These are phyloP conservation scores for Anniella stebbinsi DNA, from an alignment of 2,797 vertebrate species.

Conservation along the genomic window DNA sequence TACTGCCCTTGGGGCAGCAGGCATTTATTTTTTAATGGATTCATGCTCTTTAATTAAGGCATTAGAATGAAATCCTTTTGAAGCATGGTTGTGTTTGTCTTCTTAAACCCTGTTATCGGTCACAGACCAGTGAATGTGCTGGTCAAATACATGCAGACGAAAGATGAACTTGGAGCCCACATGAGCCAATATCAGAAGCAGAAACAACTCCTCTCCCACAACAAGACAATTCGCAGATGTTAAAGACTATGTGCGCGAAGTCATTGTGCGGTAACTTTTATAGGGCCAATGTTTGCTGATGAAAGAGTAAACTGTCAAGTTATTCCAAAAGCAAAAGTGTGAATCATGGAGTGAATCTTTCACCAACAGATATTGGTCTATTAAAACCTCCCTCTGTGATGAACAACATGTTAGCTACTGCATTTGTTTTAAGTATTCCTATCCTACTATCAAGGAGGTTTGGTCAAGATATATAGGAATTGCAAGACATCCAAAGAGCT, in stretches of 20 bases:
- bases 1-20: slow-evolving; percentile 7
- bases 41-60: slow-evolving; percentile 69
- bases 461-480: neutral
- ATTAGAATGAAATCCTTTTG: slow-evolving; percentile 64
- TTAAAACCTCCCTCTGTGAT: neutral
- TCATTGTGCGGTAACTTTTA: neutral
- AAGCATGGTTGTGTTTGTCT: slow-evolving; percentile 72
- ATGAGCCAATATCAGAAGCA: neutral
- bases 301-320: neutral
- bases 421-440: neutral
- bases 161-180: neutral
- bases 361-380: neutral
- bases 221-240: neutral
- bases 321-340: neutral
- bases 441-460: neutral
- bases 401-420: neutral
- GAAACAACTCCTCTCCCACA: neutral
- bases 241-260: neutral
- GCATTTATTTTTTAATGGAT: slow-evolving; percentile 66
- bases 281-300: neutral
- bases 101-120: slow-evolving; percentile 64
- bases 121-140: slow-evolving; percentile 4
- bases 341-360: neutral
- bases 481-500: neutral
- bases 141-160: neutral